Base-by-base conservation (phyloP, 2,797 vertebrate species). In the Buphagus erythrorhynchus region DNA sequence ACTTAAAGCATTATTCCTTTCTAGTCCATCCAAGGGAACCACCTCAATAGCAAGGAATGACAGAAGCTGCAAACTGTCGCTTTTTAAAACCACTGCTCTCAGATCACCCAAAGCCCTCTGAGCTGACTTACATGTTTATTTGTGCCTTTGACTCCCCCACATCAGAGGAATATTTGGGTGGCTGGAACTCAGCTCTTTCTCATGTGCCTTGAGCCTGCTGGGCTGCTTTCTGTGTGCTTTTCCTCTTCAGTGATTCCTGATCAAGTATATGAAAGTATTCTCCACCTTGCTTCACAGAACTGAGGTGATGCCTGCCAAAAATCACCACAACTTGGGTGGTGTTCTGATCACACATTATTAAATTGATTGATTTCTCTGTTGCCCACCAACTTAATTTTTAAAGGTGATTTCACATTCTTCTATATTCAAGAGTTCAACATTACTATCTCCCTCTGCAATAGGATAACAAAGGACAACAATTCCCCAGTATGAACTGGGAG, bases 211-310 rank as follows among this genome's bases (percentile, higher is more conserved):
- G 51, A 81, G 68, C 91, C 81, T 88, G 85, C 58, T 89, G 93
- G 80, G 94, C 87, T 78, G 89, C 73, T 55, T 80, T 79, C 46
- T 87, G 78, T 3, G 66, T 36, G 24, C 80, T 96, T 79, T 93
- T 91, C 63, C 90, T 96, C 79, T 97, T 83, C 33, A 91, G 67
- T 5, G 95, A 97, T 87, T 98, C 98, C 82, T 97, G 97, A 69
- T 58, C 97, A 58, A 98, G 97, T 2, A 97, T 94, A 49, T 86
- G 66, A 49, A 98, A 98, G 78, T 97, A 98, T 3, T 97, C 97
- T 3, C 91, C 95, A 26, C 98, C 97, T 33, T 52, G 91, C 90
- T 97, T 98, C 90, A 98, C 97, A 4, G 93, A 97, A 16, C 48
- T 96, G 54, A 98, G 87, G 76, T 98, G 93, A 48, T 48, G 75